phyloP scores from a whole-genome alignment of 2,113 vertebrate species.

The Grus americana region DNA sequence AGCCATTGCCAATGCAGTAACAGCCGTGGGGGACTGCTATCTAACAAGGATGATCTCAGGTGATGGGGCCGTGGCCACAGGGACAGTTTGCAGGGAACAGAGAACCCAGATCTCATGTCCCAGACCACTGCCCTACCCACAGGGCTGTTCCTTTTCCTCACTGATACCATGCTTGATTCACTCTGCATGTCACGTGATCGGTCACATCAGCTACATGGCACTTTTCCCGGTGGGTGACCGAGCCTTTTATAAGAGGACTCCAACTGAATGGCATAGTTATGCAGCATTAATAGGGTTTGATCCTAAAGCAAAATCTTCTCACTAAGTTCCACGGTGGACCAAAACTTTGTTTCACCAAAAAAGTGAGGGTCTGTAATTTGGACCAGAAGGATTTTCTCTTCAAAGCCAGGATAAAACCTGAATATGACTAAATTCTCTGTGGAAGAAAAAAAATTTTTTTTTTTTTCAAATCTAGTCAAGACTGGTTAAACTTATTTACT shows the following conservation, averaged over 20 bases:
- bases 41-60: background rate
- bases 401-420: background rate
- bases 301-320: background rate
- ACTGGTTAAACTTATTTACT: background rate
- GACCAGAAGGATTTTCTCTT: background rate
- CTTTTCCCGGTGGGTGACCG: background rate
- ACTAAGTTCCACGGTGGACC: background rate
- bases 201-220: background rate
- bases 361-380: background rate
- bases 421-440: background rate
- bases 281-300: background rate
- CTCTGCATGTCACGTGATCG: fast-evolving
- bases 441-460: background rate
- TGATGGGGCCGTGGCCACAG: background rate
- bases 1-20: background rate
- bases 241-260: background rate
- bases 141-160: background rate
- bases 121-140: background rate
- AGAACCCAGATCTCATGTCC: background rate
- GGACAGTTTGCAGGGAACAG: background rate
- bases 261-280: background rate
- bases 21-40: background rate
- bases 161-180: background rate
- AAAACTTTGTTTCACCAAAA: background rate
- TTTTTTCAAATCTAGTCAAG: background rate